Percentiles rank a stretch among this genome's conserved stretches.
Evolutionary conservation across 1,140 invertebrate genomes (phyloP).

Genomic region (Xylocopa sonorina): DNA sequence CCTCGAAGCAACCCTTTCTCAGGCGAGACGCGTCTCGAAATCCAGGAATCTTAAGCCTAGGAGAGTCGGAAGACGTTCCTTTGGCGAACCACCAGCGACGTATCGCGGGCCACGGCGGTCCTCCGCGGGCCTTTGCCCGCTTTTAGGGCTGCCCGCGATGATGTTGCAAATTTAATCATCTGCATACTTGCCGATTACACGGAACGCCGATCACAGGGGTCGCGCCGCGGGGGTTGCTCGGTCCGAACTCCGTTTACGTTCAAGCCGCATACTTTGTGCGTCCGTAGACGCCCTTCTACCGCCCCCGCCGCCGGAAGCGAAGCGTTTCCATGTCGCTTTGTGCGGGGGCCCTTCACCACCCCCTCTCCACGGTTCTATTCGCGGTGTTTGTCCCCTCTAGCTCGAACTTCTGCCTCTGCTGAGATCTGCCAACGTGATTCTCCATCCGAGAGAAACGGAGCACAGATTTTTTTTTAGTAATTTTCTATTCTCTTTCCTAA

Average conservation of each 20-base stretch:
- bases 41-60: conserved; percentile 44
- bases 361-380: too few relatives aligned
- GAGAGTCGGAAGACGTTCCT: conserved; percentile 62
- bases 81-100: conserved; percentile 75
- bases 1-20: neutral
- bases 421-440: too few relatives aligned
- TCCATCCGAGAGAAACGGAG: too few relatives aligned
- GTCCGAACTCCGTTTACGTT: conserved; percentile 69
- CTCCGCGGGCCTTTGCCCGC: conserved; percentile 71
- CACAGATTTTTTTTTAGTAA: too few relatives aligned
- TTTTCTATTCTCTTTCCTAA: too few relatives aligned
- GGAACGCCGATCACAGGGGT: conserved; percentile 81
- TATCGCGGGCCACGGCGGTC: conserved; percentile 64
- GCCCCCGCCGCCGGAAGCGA: conserved; percentile 31
- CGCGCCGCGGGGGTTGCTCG: conserved; percentile 67
- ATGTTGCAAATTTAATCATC: conserved; percentile 84
- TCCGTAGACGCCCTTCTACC: conserved; percentile 44
- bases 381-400: neutral
- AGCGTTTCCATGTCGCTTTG: conserved; percentile 27
- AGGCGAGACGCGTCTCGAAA: neutral
- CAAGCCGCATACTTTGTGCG: conserved; percentile 62
- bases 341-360: neutral
- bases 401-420: too few relatives aligned
- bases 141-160: conserved; percentile 80
- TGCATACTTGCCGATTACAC: conserved; percentile 83